Evolutionary conservation across 2,113 vertebrate genomes (phyloP).

Genomic region (Isichthys henryi): DNA sequence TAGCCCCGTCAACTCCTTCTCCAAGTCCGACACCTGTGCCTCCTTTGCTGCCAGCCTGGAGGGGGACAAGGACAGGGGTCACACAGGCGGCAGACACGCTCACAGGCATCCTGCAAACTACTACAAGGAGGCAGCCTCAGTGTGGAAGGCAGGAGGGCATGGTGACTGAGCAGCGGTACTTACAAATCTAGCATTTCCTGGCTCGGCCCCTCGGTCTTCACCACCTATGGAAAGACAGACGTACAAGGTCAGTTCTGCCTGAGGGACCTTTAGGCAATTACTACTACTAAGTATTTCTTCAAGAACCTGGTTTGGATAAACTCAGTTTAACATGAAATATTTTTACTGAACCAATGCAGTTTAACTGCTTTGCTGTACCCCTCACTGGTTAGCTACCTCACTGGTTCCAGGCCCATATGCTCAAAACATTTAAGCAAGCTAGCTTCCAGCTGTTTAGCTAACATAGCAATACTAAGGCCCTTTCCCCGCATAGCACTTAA

Average conservation of each 20-base stretch:
- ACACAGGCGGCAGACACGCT: neutral
- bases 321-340: neutral
- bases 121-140: neutral
- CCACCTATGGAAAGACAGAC: conserved; percentile 31
- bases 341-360: neutral
- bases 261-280: neutral
- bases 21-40: conserved; percentile 62
- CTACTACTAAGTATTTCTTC: neutral
- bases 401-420: neutral
- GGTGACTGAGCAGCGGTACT: conserved; percentile 31
- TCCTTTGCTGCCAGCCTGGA: conserved; percentile 79
- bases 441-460: neutral
- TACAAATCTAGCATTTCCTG: conserved; percentile 52
- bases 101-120: neutral
- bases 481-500: neutral
- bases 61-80: neutral
- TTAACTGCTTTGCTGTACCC: neutral
- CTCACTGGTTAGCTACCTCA: neutral
- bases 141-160: neutral
- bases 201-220: conserved; percentile 42
- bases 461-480: neutral
- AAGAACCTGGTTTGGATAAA: neutral
- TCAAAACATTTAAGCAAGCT: neutral
- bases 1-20: conserved; percentile 68
- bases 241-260: neutral